Evolutionary conservation across 2,888 invertebrate genomes (phyloP), one percentile per base, ranked within the genome.

Genomic region (Agrochola circellaris): DNA sequence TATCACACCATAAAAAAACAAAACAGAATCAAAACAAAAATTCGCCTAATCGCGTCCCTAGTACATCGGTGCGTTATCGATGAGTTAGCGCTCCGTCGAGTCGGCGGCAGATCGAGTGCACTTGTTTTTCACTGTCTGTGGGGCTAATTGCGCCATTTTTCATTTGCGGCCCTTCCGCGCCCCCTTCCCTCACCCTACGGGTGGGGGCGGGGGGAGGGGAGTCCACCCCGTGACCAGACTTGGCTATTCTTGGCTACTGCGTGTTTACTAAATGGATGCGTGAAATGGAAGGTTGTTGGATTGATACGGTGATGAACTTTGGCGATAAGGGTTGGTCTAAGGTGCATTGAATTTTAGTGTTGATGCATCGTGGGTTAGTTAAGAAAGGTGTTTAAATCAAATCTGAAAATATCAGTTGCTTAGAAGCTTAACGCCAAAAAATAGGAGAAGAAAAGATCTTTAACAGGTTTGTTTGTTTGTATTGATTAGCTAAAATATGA

Each of bases 41-140:
- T 81, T 75, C 75, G 75, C 75, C 81, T 83, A 79, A 83, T 84
- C 84, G 82, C 89, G 86, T 87, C 90, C 88, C 87, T 87, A 90
- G 87, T 87, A 87, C 88, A 88, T 89, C 90, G 88, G 89, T 85
- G 85, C 88, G 92, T 90, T 94, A 94, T 94, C 93, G 93, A 93
- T 91, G 92, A 90, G 90, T 89, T 87, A 88, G 83, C 88, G 90
- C 87, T 89, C 85, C 87, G 88, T 72, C 89, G 89, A 87, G 91
- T 89, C 92, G 90, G 92, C 89, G 89, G 90, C 92, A 95, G 95
- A 96, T 95, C 93, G 95, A 95, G 95, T 95, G 95, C 95, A 95
- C 95, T 96, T 95, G 96, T 96, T 96, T 96, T 95, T 96, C 96
- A 96, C 96, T 96, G 96, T 96, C 96, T 95, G 94, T 91, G 94